phyloP scores from a whole-genome alignment of 1,140 invertebrate genomes.

The Drosophila orosa region DNA sequence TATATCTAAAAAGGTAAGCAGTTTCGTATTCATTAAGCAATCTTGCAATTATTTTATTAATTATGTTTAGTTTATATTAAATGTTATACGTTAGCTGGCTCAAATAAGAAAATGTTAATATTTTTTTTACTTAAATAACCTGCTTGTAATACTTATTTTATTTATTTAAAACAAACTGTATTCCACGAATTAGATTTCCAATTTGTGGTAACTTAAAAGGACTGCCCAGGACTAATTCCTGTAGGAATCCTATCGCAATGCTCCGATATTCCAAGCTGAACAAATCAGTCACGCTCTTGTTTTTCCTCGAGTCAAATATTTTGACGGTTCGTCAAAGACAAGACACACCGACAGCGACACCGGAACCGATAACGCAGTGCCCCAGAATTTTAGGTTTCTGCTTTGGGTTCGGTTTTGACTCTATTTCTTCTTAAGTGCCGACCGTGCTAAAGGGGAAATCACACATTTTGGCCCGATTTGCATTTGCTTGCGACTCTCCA shows the following conservation, averaged over 20 bases:
- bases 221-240: not conserved
- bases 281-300: constrained; percentile 35
- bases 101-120: not conserved
- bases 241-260: not conserved
- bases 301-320: constrained; percentile 55
- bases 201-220: not conserved
- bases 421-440: constrained; percentile 55
- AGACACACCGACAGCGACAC: constrained; percentile 28
- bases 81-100: not conserved
- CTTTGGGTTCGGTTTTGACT: constrained; percentile 1
- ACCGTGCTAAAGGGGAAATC: constrained; percentile 63
- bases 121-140: not conserved
- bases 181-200: not conserved
- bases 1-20: not conserved
- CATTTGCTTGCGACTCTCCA: constrained; percentile 68
- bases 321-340: constrained; percentile 57
- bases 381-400: constrained; percentile 52
- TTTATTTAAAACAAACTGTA: not conserved
- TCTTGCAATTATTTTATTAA: not conserved
- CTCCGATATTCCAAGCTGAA: not conserved
- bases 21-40: not conserved
- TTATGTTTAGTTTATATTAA: not conserved
- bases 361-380: constrained; percentile 60
- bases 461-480: constrained; percentile 78
- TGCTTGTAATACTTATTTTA: not conserved